A percentile compares a stretch with the other conserved stretches of the same genome.
These are phyloP conservation scores for Beaufortia kweichowensis DNA, from an alignment of 2,113 vertebrate genomes.

Conservation along the genomic window DNA sequence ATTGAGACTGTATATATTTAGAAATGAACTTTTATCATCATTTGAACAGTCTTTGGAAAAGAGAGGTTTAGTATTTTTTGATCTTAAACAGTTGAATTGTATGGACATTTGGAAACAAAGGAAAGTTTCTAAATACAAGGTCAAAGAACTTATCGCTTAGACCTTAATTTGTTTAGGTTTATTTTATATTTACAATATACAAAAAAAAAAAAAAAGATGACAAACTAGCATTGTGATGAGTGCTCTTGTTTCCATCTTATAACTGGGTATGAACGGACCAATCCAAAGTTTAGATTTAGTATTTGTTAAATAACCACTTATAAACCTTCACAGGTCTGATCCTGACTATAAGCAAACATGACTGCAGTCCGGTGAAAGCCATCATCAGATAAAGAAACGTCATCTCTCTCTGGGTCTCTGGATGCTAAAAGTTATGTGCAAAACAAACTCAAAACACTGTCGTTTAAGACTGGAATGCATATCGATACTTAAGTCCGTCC, in stretches of 20 bases:
- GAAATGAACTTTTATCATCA: too few species aligned
- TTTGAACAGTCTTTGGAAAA: too few species aligned
- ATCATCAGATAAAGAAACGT: neutral
- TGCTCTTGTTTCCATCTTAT: conserved; percentile 43
- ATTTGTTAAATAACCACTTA: neutral
- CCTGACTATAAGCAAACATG: neutral
- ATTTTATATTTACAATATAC: conserved; percentile 76
- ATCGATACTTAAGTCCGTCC: neutral
- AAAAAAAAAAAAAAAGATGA: conserved; percentile 59
- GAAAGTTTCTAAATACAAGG: conserved; percentile 22
- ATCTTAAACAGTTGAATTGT: neutral
- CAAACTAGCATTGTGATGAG: conserved; percentile 51
- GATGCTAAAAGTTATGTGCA: conserved; percentile 13
- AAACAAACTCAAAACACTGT: conserved; percentile 16
- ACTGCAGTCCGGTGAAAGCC: neutral
- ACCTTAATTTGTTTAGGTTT: conserved; percentile 70
- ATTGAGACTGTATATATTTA: neutral
- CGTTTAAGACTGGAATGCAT: neutral
- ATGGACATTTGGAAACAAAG: neutral
- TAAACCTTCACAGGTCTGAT: neutral
- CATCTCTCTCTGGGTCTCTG: neutral
- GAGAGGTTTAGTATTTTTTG: neutral
- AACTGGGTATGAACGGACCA: conserved; percentile 6
- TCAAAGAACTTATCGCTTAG: conserved; percentile 55
- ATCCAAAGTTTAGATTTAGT: neutral